Evolutionary conservation across 2,797 vertebrate species (phyloP), one percentile per base, ranked within the genome.

Genomic region (Liasis olivaceus): DNA sequence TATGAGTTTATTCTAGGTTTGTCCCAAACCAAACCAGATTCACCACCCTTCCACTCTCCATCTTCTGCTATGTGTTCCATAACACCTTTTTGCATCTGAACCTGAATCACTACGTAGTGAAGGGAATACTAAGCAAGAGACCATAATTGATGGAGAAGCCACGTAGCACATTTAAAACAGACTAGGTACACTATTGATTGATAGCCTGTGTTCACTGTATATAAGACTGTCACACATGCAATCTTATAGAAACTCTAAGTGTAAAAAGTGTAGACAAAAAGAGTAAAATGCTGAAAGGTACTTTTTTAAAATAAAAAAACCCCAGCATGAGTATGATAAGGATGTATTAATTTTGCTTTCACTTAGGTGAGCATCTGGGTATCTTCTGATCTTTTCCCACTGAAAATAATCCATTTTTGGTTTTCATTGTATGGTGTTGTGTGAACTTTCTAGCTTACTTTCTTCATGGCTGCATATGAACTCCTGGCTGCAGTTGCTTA

Each of bases 401-500:
- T 60, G 89, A 60, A 77, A 87, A 42, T 13, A 36, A 56, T 36
- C n/a, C 2, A 14, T 3, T 69, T 72, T 47, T 28, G 8, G 58
- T 62, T 20, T 28, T 28, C n/a, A n/a, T 12, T 69, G 4, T 86
- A 17, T 58, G 2, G 24, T 64, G 54, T 94, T 94, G 62, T 87
- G 60, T 0, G 0, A 89, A 88, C 91, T 93, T 58, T 92, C 85
- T 93, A 95, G 91, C 94, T 93, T 88, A 89, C 0, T 93, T 94
- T 86, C 20, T 36, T 93, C 72, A 54, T 89, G 93, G 94, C 89
- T 95, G 93, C 93, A 92, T 93, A 94, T 69, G 89, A 93, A 87
- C 86, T 59, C 84, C 85, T 94, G 91, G 17, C 87, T 22, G 85
- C 91, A 87, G 64, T 47, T 93, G 91, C 94, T 90, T 95, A 96